Base-by-base conservation (phyloP, 2,888 invertebrate genomes). In the Onchidella celtica region DNA sequence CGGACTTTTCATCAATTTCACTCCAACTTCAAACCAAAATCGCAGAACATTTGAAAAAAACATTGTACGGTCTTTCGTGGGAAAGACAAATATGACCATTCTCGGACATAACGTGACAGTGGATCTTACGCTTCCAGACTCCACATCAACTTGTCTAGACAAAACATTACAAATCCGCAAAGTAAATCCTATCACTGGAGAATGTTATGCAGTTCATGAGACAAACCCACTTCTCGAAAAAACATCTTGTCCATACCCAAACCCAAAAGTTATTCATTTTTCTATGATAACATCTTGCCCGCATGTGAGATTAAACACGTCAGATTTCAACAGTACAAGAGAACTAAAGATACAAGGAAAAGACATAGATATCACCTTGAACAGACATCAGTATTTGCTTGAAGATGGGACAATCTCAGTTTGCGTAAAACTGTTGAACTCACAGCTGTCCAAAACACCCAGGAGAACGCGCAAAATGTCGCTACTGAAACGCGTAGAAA, bases 281-380 rank as follows among this genome's bases (percentile, higher is more conserved):
- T 24, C 27, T 29, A 14, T 21, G 4, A 24, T 55, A 1, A 55
- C 72, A 11, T 55, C 72, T 17, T 72, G 72, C 27, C 72, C 72
- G 4, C 27, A 55, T 17, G 32, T 72, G 1, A 55, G 1, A 27
- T 55, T 72, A 47, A 57, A 72, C 24, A 47, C 57, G 27, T 72
- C 72, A 21, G 72, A 72, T 0, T 72, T 72, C 72, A 72, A 55
- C 14, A 29, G 32, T n/a, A 32, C 72, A 3, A 55, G 11, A n/a
- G 27, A 38, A 1, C 24, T 21, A 21, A 24, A 68, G 29, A 21
- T 68, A 11, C 24, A 6, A 4, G 40, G 38, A 38, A 38, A 68
- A 1, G 68, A 38, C 24, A 11, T 59, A 11, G 24, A n/a, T 24
- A 38, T 68, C 14, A 38, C 21, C 9, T n/a, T 69, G 0, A 4